Base-by-base conservation (phyloP, 2,888 invertebrate species). In the Chymomyza fuscimana region DNA sequence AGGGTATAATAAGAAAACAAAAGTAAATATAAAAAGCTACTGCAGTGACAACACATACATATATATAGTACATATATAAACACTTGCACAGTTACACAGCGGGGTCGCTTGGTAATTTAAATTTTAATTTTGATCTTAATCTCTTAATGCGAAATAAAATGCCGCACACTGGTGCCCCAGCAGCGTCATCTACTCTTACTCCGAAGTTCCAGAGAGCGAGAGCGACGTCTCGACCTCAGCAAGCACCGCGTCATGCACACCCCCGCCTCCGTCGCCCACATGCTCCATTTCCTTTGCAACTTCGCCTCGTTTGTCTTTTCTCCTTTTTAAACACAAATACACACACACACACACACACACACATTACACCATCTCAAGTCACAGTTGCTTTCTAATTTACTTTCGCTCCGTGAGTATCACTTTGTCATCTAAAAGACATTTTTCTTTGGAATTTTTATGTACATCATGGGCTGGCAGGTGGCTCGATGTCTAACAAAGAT, bases 71-170 rank as follows among this genome's bases (percentile, higher is more conserved):
- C 12, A 9, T 36, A 12, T 1, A 50, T 9, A 32, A 4, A 32
- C 7, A 32, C 32, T 9, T 32, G 25, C 51, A 64, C 19, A 54
- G 22, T 56, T 65, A 61, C 29, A 70, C 40, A 67, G 80, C 86
- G 78, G 80, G 82, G 81, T 22, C 78, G 84, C 86, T 71, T 72
- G 86, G 84, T 91, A 91, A 91, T 91, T 91, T 91, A 91, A 91
- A 91, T 91, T 91, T 91, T 91, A 91, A 91, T 91, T 91, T 91
- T 90, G 91, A 91, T 91, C 90, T 91, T 91, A 91, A 91, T 91
- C 91, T 91, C 91, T 91, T 91, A 91, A 91, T 91, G 91, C 91
- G 89, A 91, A 91, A 91, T 91, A 89, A 91, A 91, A 91, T 91
- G 91, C 89, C 88, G 88, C 87, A 87, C 90, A 90, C 90, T 90